Evolutionary conservation across 2,888 invertebrate species (phyloP).

Genomic region (Philopedon plagiatum): DNA sequence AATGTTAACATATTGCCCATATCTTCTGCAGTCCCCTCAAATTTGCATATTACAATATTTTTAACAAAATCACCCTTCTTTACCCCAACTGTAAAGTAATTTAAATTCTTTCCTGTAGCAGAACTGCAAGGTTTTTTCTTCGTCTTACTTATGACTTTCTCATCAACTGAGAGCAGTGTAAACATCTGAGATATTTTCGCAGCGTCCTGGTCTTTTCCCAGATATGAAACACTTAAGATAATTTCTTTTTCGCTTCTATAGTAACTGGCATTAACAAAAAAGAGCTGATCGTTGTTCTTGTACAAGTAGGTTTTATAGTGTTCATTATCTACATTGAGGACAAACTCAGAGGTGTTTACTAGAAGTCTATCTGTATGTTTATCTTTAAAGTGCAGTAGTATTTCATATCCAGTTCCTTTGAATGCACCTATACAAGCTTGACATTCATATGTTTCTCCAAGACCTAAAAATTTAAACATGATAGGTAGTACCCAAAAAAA

Average conservation of each 20-base stretch:
- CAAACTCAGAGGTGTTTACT: not conserved
- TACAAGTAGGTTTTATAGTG: not conserved
- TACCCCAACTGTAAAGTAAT: not conserved
- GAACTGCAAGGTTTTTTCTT: not conserved
- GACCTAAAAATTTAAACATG: not conserved
- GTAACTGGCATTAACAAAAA: slow-evolving; percentile 4
- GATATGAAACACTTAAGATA: not conserved
- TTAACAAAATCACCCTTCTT: not conserved
- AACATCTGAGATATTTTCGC: not conserved
- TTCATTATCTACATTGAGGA: not conserved
- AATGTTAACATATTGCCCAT: too few species aligned
- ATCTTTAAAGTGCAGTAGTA: not conserved
- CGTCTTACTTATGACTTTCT: not conserved
- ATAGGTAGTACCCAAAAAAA: too few species aligned
- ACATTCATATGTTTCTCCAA: not conserved
- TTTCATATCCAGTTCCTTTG: not conserved
- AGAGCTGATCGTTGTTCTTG: not conserved
- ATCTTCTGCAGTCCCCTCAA: not conserved
- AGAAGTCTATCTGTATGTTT: not conserved
- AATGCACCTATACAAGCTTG: not conserved
- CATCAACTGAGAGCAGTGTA: not conserved
- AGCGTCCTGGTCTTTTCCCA: not conserved
- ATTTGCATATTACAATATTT: not conserved
- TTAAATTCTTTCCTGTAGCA: not conserved
- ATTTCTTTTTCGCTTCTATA: not conserved